Base-by-base conservation (phyloP, 1,140 invertebrate species). In the Platyura marginata region DNA sequence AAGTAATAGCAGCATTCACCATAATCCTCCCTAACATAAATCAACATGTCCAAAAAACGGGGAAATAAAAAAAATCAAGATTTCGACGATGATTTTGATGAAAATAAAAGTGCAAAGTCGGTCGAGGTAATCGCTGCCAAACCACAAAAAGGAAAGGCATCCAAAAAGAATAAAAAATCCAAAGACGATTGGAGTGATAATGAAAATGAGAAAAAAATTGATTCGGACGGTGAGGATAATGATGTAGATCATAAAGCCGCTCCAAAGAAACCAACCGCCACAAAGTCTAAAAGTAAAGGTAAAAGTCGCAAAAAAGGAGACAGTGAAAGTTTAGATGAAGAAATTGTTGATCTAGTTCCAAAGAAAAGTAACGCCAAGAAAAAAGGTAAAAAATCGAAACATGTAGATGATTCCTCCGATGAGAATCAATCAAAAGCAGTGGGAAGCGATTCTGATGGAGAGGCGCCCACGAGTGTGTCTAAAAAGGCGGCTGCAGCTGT, bases 21-120 rank as follows among this genome's bases (percentile, higher is more conserved):
- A n/a, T n/a, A n/a, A n/a, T n/a, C n/a, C n/a, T n/a, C n/a, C n/a
- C n/a, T n/a, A n/a, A n/a, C n/a, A n/a, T 36, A 11, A 22, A 11
- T 4, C 16, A 43, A 43, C 11, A 61, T 61, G 58, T 60, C 57
- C 16, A 77, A 76, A 55, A 74, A 72, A 55, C 70, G 66, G 48
- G 67, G 67, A 29, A 68, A 65, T 46, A 74, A 74, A 51, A 77
- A 76, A 52, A 72, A 70, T 44, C 62, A 67, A 49, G 68, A 70
- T 47, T 55, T 67, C 3, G 68, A 70, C 48, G 68, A 72, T 18
- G 72, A 76, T 46, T 61, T 67, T 37, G 68, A 70, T 23, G 67
- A 69, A 15, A 23, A 15, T 13, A 36, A 29, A 10, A 39, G 15
- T 25, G 22, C 21, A 29, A 9, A 35, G 9, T 25, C 36, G 15